Evolutionary conservation across 2,888 invertebrate species (phyloP), one percentile per base, ranked within the genome.

Genomic region (Oscheius sp.): DNA sequence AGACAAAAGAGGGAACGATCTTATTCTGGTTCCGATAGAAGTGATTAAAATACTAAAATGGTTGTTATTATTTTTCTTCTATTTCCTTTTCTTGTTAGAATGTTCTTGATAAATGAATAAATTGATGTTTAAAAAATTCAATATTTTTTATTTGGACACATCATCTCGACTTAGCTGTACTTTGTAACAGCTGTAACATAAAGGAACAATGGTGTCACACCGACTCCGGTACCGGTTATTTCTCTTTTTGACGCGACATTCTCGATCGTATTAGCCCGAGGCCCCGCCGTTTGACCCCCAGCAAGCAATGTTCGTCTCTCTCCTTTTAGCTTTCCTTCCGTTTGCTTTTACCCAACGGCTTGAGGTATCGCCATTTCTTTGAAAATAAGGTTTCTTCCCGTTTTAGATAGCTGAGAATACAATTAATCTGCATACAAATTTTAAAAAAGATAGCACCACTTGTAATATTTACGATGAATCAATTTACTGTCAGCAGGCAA

Each of bases 401-500:
- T 1, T 29, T 69, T 25, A 43, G 59, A 13, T 71, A 25, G 35
- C 49, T 16, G 61, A 71, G 12, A 71, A 71, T 35, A 25, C 63
- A 12, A 52, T 71, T 25, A 71, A 71, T 52, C 16, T 71, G 9
- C 49, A 61, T 27, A 61, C 53, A 23, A 46, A 59, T 49, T 71
- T 61, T 46, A 59, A 61, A 27, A 16, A 41, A 25, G 16, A 45
- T 16, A 9, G 21, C 7, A 52, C 27, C 21, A 52, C 18, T 12
- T 71, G 71, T 23, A 71, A 71, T 41, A 6, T 71, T 23, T 71
- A 59, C 53, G 71, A 71, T 16, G 71, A 71, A 18, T 45, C 29
- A 18, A 27, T 25, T 18, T 71, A 49, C 41, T 71, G 71, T 29
- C 71, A 71, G 27, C 71, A 71, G 53, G 71, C 61, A 61, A 2